Percentiles rank a stretch among this genome's conserved stretches.
These are phyloP conservation scores for Channa maculata DNA, from an alignment of 2,113 vertebrate genomes.

Conservation along the genomic window DNA sequence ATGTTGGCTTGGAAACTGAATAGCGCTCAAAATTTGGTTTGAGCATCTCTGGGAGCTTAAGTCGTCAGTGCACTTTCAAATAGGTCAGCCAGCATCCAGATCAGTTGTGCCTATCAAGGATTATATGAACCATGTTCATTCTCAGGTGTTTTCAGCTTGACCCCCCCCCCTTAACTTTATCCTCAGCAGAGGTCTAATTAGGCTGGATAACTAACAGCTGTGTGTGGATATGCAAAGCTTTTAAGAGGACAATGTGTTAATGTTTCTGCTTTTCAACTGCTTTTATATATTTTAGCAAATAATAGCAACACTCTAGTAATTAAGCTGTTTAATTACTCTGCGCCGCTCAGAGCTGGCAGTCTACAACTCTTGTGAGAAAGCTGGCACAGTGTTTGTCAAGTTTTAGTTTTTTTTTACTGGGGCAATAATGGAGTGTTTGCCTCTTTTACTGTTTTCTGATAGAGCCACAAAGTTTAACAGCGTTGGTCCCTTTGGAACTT, in stretches of 20 bases:
- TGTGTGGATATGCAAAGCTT: neutral
- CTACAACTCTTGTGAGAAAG: neutral
- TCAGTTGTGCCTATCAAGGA: too few relatives aligned
- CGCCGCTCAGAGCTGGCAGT: neutral
- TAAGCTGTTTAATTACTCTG: neutral
- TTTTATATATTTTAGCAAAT: neutral
- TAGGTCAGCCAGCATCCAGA: too few relatives aligned
- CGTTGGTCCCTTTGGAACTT: slow-evolving; percentile 2
- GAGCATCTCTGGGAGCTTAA: too few relatives aligned
- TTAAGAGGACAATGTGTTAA: neutral
- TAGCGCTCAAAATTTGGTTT: too few relatives aligned
- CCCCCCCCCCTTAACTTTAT: neutral
- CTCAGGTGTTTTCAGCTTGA: too few relatives aligned
- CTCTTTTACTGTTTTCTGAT: slow-evolving; percentile 5
- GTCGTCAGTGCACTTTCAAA: too few relatives aligned
- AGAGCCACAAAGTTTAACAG: neutral
- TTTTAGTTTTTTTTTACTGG: neutral
- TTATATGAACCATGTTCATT: too few relatives aligned
- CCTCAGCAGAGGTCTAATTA: slow-evolving; percentile 3
- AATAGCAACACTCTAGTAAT: neutral
- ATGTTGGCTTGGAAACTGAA: too few relatives aligned
- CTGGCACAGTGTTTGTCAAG: neutral
- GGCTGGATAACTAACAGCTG: neutral
- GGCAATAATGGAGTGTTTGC: slow-evolving; percentile 10
- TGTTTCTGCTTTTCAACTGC: neutral